Conservation (phyloP, 2,113 vertebrate species). For the Uria aalge region DNA sequence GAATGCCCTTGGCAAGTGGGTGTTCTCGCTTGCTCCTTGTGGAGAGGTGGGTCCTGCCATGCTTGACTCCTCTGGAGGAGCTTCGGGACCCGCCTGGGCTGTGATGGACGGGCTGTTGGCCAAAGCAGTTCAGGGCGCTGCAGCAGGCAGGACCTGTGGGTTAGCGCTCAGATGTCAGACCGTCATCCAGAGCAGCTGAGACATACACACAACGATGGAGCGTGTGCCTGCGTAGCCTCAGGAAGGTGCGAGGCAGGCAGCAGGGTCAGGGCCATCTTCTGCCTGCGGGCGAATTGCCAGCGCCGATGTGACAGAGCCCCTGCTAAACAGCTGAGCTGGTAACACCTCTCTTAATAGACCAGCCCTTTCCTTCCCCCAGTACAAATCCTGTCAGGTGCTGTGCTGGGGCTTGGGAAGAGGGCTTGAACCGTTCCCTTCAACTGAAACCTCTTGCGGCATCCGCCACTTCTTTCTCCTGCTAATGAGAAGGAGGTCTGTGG, state of each 20-base stretch:
- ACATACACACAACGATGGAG: accelerated
- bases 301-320: not conserved
- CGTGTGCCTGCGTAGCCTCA: not conserved
- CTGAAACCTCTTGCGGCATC: not conserved
- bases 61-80: not conserved
- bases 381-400: not conserved
- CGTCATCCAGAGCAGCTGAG: not conserved
- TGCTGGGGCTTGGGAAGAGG: not conserved
- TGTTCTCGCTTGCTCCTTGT: not conserved
- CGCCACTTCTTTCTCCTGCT: not conserved
- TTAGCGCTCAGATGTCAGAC: not conserved
- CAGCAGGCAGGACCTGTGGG: not conserved
- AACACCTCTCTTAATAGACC: not conserved
- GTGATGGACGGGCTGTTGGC: not conserved
- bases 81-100: not conserved
- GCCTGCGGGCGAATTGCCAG: not conserved
- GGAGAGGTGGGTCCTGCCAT: not conserved
- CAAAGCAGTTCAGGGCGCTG: not conserved
- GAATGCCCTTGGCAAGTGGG: not conserved
- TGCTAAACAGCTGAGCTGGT: not conserved
- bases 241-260: not conserved
- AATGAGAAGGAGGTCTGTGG: not conserved
- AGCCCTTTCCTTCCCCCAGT: accelerated
- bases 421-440: not conserved
- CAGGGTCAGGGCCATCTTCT: not conserved